Evolutionary conservation across 2,113 vertebrate genomes (phyloP).

Genomic region (Zapornia atra): DNA sequence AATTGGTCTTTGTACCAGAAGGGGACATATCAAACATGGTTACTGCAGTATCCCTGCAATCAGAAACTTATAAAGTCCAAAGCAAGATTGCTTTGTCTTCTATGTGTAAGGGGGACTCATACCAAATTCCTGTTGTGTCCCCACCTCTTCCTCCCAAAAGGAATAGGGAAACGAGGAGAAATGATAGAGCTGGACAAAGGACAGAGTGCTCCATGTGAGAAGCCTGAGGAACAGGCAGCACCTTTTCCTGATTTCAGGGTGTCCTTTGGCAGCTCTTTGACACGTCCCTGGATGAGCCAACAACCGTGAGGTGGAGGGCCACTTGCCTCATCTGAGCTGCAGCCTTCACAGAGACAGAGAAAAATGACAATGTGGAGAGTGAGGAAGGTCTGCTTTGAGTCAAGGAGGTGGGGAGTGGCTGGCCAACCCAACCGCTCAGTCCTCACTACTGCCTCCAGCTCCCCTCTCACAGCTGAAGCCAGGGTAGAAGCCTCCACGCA

Average conservation of each 20-base stretch:
- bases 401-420: neutral
- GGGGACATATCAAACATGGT: neutral
- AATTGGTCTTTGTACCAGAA: neutral
- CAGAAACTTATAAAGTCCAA: neutral
- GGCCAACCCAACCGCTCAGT: neutral
- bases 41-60: neutral
- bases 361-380: neutral
- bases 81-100: neutral
- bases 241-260: neutral
- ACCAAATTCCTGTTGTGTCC: neutral
- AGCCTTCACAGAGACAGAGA: neutral
- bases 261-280: neutral
- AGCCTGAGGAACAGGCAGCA: neutral
- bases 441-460: neutral
- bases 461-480: neutral
- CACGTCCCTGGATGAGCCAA: fast-evolving
- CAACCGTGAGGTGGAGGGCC: neutral
- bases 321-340: neutral
- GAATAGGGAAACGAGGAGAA: neutral
- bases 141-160: neutral
- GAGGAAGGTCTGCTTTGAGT: neutral
- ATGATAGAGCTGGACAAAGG: neutral
- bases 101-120: neutral
- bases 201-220: fast-evolving
- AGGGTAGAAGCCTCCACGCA: neutral